Base-by-base conservation (phyloP, 2,888 invertebrate species). In the Drosophila monieri region DNA sequence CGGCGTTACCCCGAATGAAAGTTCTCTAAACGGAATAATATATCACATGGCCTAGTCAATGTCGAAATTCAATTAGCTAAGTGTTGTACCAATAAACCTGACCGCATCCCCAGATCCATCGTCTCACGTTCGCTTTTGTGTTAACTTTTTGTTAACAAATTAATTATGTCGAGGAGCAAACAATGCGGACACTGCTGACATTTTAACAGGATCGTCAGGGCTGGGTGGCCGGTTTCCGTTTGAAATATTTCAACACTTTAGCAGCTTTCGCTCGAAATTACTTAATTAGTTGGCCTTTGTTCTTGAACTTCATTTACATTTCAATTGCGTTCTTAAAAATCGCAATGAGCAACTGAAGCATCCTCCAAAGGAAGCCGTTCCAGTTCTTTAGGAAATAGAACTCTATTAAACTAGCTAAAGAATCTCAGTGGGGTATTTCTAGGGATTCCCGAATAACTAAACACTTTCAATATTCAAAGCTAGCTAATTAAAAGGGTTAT, bases 31-130 rank as follows among this genome's bases (percentile, higher is more conserved):
- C 12, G 30, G 51, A 48, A 60, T 60, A 52, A 59, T 70, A 47
- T 67, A 56, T 66, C 47, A 56, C 14, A 27, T 37, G 51, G 46
- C 35, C 51, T 32, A 72, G 49, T 43, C 62, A 73, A 54, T 76
- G 76, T 73, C 53, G 56, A 76, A 80, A 66, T 80, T 80, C 76
- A 86, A 86, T 80, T 80, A 80, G 87, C 81, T 84, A 80, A 80
- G 71, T 78, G 85, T 64, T 41, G 48, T 15, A 32, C 49, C 30
- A 60, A 72, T 49, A 37, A 49, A 56, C 15, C 47, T 39, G 49
- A 67, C 48, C 51, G n/a, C 30, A 47, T n/a, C 55, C 21, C 30
- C 65, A 21, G 18, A 15, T 44, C n/a, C 44, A 23, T 12, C 25
- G 5, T 12, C 21, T 47, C 27, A 15, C 35, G 6, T 10, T 12